Base-by-base conservation (phyloP, 2,797 vertebrate species). In the Hoplostethus mediterraneus region DNA sequence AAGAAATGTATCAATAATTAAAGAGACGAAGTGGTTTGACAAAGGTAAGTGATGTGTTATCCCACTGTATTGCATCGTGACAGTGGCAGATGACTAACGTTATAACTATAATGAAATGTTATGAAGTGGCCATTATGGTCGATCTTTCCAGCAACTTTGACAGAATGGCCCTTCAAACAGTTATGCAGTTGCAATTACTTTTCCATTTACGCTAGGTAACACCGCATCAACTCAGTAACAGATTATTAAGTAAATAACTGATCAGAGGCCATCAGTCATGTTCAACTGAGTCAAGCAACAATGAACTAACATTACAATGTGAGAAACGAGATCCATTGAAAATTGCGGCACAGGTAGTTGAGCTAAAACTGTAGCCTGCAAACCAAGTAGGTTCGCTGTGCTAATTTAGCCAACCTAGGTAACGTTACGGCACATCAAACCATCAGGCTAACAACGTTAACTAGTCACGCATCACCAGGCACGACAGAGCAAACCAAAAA, bases 211-310 rank as follows among this genome's bases (percentile, higher is more conserved):
- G 31, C n/a, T 47, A 51, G 49, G 4, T 16, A 38, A 6, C 25
- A 6, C 6, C 17, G 49, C 47, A 63, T 21, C 16, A 36, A 21
- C 60, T 62, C 59, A 80, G 62, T 52, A 71, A 71, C 77, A 72
- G 42, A 79, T 71, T 72, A 40, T 63, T 52, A 6, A 25, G 61
- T 74, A 75, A 81, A 78, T 67, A 57, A 71, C 53, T 77, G 52
- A 74, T 21, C 58, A 63, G 68, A 16, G 67, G 64, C 21, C 42
- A 51, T 6, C 38, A 63, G 63, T 48, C 52, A 42, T 5, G 12
- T 5, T 16, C 4, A 31, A 58, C 67, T 55, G 68, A 73, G 75
- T 67, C 71, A 61, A 81, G 62, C 49, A 59, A 53, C 56, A 62
- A 4, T n/a, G 45, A 63, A 36, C 30, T 40, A 16, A 25, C 17